These are phyloP conservation scores for Nycticorax nycticorax DNA, from an alignment of 2,113 vertebrate species.

Conservation along the genomic window DNA sequence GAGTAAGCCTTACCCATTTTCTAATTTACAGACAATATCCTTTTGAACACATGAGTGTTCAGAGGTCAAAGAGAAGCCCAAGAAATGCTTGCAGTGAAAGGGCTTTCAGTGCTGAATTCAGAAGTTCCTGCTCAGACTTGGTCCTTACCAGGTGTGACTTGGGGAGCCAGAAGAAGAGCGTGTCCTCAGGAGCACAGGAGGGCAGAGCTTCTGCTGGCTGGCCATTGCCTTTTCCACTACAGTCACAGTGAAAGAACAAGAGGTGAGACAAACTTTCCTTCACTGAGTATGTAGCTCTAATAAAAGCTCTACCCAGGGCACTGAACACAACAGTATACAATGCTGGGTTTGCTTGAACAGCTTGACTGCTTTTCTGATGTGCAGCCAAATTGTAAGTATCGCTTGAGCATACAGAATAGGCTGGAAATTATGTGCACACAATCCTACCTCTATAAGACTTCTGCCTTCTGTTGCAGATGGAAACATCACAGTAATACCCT, in stretches of 20 bases:
- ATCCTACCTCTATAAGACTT: neutral
- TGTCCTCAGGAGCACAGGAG: neutral
- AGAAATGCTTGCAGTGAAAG: neutral
- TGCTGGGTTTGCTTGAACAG: neutral
- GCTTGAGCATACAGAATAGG: neutral
- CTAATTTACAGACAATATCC: neutral
- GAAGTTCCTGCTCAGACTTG: neutral
- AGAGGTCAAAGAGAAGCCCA: neutral
- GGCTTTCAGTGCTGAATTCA: neutral
- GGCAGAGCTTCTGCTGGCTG: neutral
- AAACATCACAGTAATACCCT: neutral
- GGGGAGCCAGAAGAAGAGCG: rapidly evolving
- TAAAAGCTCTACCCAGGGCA: neutral
- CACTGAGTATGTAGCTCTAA: neutral
- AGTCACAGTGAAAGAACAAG: neutral
- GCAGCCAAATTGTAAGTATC: neutral
- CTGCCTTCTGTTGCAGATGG: neutral
- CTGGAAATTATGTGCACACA: neutral
- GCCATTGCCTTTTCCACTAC: neutral
- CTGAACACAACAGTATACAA: neutral
- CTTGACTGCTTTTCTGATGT: neutral
- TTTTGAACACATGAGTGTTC: neutral
- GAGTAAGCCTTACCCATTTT: neutral
- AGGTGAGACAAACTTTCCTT: neutral
- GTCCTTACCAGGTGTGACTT: neutral